A percentile compares a stretch with the other conserved stretches of the same genome.
These are phyloP conservation scores for Dallia pectoralis DNA, from an alignment of 2,797 vertebrate species.

Conservation along the genomic window DNA sequence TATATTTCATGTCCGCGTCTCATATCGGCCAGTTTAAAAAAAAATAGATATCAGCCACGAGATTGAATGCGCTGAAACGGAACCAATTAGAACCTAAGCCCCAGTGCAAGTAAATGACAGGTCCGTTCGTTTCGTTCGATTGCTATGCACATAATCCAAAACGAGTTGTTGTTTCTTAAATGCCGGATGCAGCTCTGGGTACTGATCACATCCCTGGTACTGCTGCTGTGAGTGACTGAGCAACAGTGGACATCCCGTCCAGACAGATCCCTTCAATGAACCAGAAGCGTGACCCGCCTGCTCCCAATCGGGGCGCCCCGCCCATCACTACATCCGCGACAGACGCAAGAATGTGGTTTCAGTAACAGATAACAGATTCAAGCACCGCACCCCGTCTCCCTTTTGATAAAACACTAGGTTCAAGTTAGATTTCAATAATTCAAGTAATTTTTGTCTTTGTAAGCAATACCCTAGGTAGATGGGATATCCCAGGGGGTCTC, in stretches of 20 bases:
- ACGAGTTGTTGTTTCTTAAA: no score
- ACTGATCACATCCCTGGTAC: constrained; percentile 53
- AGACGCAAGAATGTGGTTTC: constrained; percentile 18
- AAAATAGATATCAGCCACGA: no score
- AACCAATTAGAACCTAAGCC: no score
- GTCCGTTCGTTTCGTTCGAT: no score
- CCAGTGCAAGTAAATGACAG: no score
- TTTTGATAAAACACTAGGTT: constrained; percentile 53
- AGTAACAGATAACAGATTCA: constrained; percentile 33
- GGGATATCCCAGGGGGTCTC: not conserved
- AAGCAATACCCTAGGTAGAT: not conserved
- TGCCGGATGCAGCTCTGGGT: no score
- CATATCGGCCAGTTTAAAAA: no score
- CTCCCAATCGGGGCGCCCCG: no score
- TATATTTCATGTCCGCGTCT: no score
- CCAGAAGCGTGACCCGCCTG: constrained; percentile 7
- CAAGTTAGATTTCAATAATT: constrained; percentile 33
- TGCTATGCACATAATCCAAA: no score
- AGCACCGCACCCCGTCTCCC: constrained; percentile 40
- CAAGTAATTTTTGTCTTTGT: constrained; percentile 1
- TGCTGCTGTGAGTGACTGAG: constrained; percentile 47
- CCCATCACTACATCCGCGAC: not conserved
- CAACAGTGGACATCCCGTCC: constrained; percentile 22
- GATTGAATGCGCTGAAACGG: no score
- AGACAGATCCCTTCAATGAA: constrained; percentile 11